Evolutionary conservation across 2,113 vertebrate genomes (phyloP), one percentile per base, ranked within the genome.

Genomic region (Thryonomys swinderianus): DNA sequence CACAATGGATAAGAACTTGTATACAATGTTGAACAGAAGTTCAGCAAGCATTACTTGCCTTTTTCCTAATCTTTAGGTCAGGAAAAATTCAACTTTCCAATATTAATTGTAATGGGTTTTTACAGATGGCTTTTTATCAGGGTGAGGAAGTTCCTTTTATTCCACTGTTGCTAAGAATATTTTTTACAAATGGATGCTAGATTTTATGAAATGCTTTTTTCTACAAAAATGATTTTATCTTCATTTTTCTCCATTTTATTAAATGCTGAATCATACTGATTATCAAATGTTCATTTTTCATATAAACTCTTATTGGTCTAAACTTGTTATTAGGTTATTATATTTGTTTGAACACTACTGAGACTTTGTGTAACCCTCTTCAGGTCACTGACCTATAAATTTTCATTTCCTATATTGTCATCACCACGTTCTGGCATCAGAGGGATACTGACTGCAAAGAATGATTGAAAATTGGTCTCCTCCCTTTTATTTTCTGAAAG

Each of bases 161-260:
- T 85, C 25, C 8, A 17, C 85, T n/a, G 5, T 11, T 90, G 79
- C 20, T 67, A 7, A 80, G 34, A 85, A 92, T 13, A 78, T 89
- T 91, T 90, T 69, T 71, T 45, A 73, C 73, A 25, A 95, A 57
- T n/a, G 14, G 14, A 69, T 59, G 20, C 17, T 88, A 53, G 4
- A 53, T n/a, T 64, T 94, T 78, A 95, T 42, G 4, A 85, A 93
- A 45, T 48, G 16, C 7, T 32, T 88, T 71, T 85, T 64, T 71
- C 53, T 79, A 66, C 67, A 57, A 90, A 86, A 7, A 81, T 76
- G 14, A 42, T 90, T 88, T 85, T 80, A 53, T 55, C 20, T 79
- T 83, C 89, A 67, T 57, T 16, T 74, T 81, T 85, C 13, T 84
- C 69, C 30, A 45, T 90, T 91, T 85, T 61, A 21, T 71, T 85